Evolutionary conservation across 2,888 invertebrate species (phyloP).

Genomic region (Anagyrus pseudococci): DNA sequence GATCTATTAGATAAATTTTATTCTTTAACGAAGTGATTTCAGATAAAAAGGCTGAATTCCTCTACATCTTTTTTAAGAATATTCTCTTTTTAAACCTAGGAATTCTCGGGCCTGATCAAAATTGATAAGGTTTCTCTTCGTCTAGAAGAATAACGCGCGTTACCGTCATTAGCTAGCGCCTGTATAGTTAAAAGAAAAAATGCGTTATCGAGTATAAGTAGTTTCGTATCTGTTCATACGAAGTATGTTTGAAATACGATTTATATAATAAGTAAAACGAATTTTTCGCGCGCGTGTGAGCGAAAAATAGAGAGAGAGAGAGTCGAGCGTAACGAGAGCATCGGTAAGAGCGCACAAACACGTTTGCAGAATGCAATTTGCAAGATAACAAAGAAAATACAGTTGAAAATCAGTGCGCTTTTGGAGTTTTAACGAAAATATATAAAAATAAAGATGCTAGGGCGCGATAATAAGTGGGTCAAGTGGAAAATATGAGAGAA

Average conservation of each 20-base stretch:
- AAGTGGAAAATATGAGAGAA: conserved; percentile 3
- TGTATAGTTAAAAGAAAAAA: conserved; percentile 44
- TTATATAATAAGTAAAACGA: conserved; percentile 24
- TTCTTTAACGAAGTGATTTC: too few relatives aligned
- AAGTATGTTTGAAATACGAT: conserved; percentile 41
- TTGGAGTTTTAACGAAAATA: conserved; percentile 1
- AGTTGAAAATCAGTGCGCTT: neutral
- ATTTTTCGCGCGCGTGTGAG: conserved; percentile 22
- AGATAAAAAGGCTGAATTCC: conserved; percentile 1
- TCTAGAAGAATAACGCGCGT: conserved; percentile 40
- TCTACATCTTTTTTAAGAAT: neutral
- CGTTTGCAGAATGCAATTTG: conserved; percentile 13
- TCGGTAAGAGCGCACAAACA: neutral
- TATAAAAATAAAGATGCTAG: conserved; percentile 2
- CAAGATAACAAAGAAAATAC: conserved; percentile 3
- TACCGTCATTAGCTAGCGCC: conserved; percentile 31
- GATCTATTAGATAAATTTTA: too few relatives aligned
- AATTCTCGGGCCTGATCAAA: conserved; percentile 27
- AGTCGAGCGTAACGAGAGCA: neutral
- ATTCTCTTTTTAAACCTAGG: conserved; percentile 32
- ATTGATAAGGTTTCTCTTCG: conserved; percentile 27
- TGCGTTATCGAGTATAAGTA: conserved; percentile 45
- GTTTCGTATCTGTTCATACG: conserved; percentile 54
- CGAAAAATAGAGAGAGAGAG: neutral
- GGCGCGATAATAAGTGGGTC: conserved; percentile 5